phyloP scores from a whole-genome alignment of 1,140 invertebrate genomes.

The Megalopta genalis region DNA sequence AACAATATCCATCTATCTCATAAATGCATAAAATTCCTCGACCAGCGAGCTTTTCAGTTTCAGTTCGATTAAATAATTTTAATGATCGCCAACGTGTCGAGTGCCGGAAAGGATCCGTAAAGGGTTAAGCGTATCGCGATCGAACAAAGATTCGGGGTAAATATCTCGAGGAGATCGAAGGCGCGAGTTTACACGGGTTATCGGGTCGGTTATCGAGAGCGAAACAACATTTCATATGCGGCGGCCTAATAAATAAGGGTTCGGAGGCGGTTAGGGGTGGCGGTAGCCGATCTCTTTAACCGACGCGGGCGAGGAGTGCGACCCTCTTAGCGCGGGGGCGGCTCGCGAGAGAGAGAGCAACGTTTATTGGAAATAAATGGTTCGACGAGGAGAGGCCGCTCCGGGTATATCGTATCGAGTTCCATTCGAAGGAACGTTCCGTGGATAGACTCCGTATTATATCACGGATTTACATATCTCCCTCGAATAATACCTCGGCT shows the following conservation, averaged over 20 bases:
- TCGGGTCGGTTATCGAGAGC: background rate
- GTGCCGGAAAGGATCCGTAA: too few species aligned
- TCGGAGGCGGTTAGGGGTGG: background rate
- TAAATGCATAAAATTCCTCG: too few species aligned
- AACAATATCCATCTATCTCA: too few species aligned
- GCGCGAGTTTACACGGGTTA: background rate
- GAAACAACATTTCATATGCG: background rate
- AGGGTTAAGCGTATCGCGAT: too few species aligned
- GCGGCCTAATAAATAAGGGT: conserved; percentile 26
- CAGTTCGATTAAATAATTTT: too few species aligned
- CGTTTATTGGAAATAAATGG: conserved; percentile 47
- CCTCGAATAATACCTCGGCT: conserved; percentile 36
- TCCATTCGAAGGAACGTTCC: conserved; percentile 35
- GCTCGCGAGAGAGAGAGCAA: conserved; percentile 25
- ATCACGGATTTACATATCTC: conserved; percentile 51
- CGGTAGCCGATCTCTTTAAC: conserved; percentile 19
- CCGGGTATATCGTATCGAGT: conserved; percentile 26
- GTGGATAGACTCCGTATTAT: conserved; percentile 45
- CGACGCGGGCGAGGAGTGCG: background rate
- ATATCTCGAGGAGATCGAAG: too few species aligned
- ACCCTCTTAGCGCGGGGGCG: background rate
- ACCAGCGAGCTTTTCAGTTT: too few species aligned
- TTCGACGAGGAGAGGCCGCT: background rate
- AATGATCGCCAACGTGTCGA: too few species aligned
- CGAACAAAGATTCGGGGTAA: too few species aligned